These are phyloP conservation scores for Arbacia lixula DNA, from an alignment of 53 echinoderm and acorn worm genomes.

Conservation along the genomic window DNA sequence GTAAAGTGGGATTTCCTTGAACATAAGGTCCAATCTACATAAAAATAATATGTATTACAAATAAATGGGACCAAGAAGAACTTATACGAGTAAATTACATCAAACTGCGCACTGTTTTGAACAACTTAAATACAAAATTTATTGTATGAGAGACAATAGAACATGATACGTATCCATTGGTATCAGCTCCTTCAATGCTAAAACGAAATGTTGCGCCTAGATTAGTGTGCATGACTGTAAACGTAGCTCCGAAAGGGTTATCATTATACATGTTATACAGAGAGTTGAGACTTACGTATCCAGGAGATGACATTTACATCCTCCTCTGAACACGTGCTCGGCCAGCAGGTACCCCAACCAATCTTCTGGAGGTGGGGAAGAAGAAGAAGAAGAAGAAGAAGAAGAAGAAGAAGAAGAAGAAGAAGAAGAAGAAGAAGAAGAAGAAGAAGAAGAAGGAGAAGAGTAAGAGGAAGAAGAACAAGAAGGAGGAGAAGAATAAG, in stretches of 20 bases:
- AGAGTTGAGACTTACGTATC: conserved; percentile 2
- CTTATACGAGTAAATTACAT: no score
- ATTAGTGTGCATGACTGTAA: neutral
- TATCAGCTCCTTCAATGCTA: neutral
- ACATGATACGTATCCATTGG: neutral
- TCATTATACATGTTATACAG: no score
- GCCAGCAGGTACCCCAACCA: neutral
- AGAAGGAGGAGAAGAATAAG: no score
- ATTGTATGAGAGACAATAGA: neutral
- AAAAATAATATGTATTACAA: no score
- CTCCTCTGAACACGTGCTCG: conserved; percentile 4
- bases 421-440: conserved; percentile 6
- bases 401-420: conserved; percentile 6
- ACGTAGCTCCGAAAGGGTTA: neutral
- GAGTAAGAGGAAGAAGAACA: no score
- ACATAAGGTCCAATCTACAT: no score
- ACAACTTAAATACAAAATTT: no score
- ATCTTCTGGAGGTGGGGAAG: neutral
- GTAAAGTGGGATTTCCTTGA: no score
- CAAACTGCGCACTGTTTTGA: no score
- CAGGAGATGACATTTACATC: neutral
- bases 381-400: conserved; percentile 5
- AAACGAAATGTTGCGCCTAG: neutral
- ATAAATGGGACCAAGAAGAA: no score
- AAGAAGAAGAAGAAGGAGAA: no score